Evolutionary conservation across 2,888 invertebrate genomes (phyloP).

Genomic region (Prostheceraeus crozeri): DNA sequence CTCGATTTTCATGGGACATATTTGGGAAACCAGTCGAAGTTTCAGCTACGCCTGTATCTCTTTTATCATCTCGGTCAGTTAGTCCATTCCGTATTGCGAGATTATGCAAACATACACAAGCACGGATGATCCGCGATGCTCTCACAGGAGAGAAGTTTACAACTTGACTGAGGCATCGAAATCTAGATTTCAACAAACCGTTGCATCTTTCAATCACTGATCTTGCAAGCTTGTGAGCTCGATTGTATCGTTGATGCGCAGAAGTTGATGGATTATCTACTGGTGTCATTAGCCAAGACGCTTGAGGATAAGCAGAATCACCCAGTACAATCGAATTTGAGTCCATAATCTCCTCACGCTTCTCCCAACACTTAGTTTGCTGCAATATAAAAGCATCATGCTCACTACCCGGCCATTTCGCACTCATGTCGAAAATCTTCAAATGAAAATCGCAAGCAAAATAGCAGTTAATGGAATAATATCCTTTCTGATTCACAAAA

Average conservation of each 20-base stretch:
- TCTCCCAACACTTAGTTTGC: neutral
- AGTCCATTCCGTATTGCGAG: too few species aligned
- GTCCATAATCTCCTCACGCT: neutral
- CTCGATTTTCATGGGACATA: too few species aligned
- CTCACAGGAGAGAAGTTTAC: constrained; percentile 11
- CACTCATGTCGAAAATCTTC: constrained; percentile 7
- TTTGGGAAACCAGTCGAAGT: too few species aligned
- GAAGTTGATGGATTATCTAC: neutral
- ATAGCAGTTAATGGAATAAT: constrained; percentile 18
- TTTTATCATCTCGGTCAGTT: too few species aligned
- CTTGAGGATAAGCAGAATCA: constrained; percentile 18
- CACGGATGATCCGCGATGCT: too few species aligned
- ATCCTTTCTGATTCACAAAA: constrained; percentile 19
- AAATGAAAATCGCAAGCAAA: constrained; percentile 4
- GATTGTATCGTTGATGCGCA: constrained; percentile 2
- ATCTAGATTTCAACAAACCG: constrained; percentile 5
- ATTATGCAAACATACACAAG: too few species aligned
- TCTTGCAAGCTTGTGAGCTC: constrained; percentile 6
- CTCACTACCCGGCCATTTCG: neutral
- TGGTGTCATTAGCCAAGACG: constrained; percentile 4
- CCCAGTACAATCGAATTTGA: neutral
- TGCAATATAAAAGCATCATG: constrained; percentile 14
- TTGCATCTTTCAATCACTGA: neutral
- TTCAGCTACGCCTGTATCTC: too few species aligned
- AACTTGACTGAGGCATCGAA: constrained; percentile 3